phyloP scores from a whole-genome alignment of 35 echinoderm and acorn worm genomes.

The Diadema setosum region DNA sequence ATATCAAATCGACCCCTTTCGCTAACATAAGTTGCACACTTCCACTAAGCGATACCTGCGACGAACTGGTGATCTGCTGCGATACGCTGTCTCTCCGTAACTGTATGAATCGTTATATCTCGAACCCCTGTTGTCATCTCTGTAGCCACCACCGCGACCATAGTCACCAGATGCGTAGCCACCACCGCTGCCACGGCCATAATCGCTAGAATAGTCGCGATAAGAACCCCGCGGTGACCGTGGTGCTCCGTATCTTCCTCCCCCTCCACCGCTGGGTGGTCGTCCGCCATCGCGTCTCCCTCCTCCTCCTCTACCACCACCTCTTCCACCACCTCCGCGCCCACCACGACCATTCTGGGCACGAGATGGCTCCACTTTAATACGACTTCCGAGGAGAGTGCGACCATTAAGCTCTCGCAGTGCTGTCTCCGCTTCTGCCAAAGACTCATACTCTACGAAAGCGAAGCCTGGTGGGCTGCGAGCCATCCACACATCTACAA shows the following conservation, averaged over 20 bases:
- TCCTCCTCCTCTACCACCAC: conserved; percentile 37
- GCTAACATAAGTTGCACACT: not conserved
- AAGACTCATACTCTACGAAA: conserved; percentile 78
- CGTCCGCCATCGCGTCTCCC: conserved; percentile 44
- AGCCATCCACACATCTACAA: conserved; percentile 90
- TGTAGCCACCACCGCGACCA: not conserved
- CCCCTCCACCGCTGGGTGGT: not conserved
- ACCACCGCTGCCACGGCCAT: conserved; percentile 8
- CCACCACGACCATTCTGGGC: conserved; percentile 51
- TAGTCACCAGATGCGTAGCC: not conserved
- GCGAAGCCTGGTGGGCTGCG: conserved; percentile 97
- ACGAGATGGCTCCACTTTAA: conserved; percentile 91
- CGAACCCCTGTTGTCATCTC: conserved; percentile 33
- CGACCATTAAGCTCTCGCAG: conserved; percentile 68
- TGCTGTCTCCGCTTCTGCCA: conserved; percentile 72
- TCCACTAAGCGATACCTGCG: conserved; percentile 87
- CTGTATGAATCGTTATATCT: conserved; percentile 54
- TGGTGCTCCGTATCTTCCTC: conserved; percentile 36
- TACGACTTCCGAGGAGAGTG: conserved; percentile 48
- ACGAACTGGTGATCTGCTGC: conserved; percentile 92
- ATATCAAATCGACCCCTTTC: conserved; percentile 13
- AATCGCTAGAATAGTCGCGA: conserved; percentile 39
- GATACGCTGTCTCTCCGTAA: conserved; percentile 65
- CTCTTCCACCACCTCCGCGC: conserved; percentile 67
- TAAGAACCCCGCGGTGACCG: conserved; percentile 25